Percentiles rank a stretch among this genome's conserved stretches.
Evolutionary conservation across 1,140 invertebrate genomes (phyloP).

Genomic region (Holotrichia oblita): DNA sequence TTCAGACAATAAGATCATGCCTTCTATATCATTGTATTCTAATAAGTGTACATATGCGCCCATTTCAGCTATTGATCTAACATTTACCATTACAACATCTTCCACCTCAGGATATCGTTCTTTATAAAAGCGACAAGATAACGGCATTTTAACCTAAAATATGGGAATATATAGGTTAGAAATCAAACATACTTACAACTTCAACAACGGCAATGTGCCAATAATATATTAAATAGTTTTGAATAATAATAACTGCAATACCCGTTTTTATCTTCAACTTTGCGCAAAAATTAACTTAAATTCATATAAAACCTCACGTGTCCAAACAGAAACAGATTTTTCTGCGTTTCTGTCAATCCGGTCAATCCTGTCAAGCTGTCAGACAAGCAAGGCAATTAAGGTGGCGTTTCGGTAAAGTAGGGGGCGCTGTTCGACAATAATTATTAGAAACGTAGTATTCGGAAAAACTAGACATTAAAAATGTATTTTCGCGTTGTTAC

Average conservation of each 20-base stretch:
- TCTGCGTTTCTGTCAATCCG: too few species aligned
- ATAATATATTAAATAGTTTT: background rate
- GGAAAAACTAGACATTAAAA: too few species aligned
- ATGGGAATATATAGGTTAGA: constrained; percentile 9
- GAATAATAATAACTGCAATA: background rate
- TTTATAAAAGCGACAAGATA: constrained; percentile 97
- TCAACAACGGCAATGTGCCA: background rate
- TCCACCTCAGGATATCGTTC: constrained; percentile 98
- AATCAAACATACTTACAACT: background rate
- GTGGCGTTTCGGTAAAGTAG: too few species aligned
- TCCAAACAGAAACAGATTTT: constrained; percentile 3
- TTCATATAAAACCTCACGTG: background rate
- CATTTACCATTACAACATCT: constrained; percentile 99
- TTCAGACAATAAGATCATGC: constrained; percentile 95
- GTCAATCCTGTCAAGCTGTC: too few species aligned
- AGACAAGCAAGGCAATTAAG: too few species aligned
- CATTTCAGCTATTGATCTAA: constrained; percentile 98
- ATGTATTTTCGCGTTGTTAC: too few species aligned
- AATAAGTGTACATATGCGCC: constrained; percentile 98
- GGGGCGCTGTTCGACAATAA: too few species aligned
- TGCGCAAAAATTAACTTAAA: background rate
- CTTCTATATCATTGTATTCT: constrained; percentile 99
- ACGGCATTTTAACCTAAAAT: constrained; percentile 77
- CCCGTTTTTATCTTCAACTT: background rate
- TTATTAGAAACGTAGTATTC: too few species aligned